A percentile compares a stretch with the other conserved stretches of the same genome.
phyloP scores from a whole-genome alignment of 64 coral and sea anemone species.

The Catalaphyllia jardinei region DNA sequence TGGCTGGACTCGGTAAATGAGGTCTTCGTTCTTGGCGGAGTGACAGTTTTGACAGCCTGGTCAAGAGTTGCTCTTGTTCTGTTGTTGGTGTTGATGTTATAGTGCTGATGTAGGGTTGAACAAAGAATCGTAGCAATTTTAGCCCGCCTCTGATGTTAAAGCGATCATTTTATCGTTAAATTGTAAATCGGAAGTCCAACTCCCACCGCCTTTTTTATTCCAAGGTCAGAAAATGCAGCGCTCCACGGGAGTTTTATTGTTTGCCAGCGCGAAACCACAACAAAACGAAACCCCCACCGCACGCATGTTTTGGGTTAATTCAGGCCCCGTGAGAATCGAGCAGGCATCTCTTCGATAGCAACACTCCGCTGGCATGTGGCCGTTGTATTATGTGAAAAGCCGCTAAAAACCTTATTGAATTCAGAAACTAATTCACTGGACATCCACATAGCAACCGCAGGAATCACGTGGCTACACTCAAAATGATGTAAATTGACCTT shows the following conservation, averaged over 20 bases:
- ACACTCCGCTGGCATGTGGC: constrained; percentile 18
- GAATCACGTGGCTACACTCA: neutral
- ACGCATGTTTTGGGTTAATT: neutral
- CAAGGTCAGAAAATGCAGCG: neutral
- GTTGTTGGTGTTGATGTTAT: too few relatives aligned
- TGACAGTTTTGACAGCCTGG: too few relatives aligned
- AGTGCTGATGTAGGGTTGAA: too few relatives aligned
- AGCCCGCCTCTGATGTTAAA: too few relatives aligned
- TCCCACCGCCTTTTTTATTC: neutral
- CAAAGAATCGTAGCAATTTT: too few relatives aligned
- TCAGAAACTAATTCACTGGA: neutral
- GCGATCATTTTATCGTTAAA: too few relatives aligned
- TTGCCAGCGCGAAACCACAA: neutral
- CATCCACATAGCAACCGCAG: constrained; percentile 10
- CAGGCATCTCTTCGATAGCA: neutral
- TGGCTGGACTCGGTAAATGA: too few relatives aligned
- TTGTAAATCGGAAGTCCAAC: too few relatives aligned
- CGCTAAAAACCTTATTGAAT: neutral
- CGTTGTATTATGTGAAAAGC: constrained; percentile 1
- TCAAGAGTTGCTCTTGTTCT: too few relatives aligned
- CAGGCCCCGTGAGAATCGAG: constrained; percentile 13
- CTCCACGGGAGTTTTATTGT: neutral
- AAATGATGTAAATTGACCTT: neutral
- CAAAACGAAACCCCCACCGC: neutral
- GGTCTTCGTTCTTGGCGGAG: too few relatives aligned